phyloP scores from a whole-genome alignment of 2,797 vertebrate genomes.

The Leontocebus nigricollis region DNA sequence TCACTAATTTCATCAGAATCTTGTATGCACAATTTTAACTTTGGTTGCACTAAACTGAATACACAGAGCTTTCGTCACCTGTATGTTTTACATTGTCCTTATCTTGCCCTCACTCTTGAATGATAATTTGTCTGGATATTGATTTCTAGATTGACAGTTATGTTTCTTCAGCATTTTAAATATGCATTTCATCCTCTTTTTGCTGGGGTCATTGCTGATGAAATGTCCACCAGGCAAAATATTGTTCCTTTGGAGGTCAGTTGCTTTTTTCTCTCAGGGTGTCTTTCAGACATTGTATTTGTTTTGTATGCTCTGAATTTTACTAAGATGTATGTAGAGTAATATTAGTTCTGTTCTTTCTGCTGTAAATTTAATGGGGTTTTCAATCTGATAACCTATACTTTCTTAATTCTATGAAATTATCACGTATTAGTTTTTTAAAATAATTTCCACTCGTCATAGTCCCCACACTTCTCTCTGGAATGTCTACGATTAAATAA shows the following conservation, averaged over 20 bases:
- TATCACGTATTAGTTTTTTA: not conserved
- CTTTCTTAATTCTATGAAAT: not conserved
- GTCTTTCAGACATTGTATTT: not conserved
- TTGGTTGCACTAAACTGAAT: not conserved
- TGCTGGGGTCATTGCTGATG: not conserved
- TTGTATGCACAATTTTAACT: not conserved
- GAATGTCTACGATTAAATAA: not conserved
- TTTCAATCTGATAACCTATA: not conserved
- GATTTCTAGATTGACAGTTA: slow-evolving; percentile 21
- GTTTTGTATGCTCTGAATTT: not conserved
- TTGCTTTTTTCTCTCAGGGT: not conserved
- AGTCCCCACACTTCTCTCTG: not conserved
- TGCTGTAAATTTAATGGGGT: not conserved
- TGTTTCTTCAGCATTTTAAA: slow-evolving; percentile 33
- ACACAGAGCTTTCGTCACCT: not conserved
- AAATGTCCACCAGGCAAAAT: not conserved
- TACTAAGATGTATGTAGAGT: not conserved
- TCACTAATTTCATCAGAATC: not conserved
- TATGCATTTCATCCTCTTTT: not conserved
- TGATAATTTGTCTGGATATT: slow-evolving; percentile 38
- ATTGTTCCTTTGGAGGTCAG: not conserved
- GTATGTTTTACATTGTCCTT: not conserved
- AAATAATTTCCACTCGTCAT: not conserved
- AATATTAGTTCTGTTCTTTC: not conserved
- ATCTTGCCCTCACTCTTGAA: not conserved